A percentile compares a stretch with the other conserved stretches of the same genome.
Conservation (phyloP, 1,140 invertebrate genomes). For the Dendrolimus punctatus region DNA sequence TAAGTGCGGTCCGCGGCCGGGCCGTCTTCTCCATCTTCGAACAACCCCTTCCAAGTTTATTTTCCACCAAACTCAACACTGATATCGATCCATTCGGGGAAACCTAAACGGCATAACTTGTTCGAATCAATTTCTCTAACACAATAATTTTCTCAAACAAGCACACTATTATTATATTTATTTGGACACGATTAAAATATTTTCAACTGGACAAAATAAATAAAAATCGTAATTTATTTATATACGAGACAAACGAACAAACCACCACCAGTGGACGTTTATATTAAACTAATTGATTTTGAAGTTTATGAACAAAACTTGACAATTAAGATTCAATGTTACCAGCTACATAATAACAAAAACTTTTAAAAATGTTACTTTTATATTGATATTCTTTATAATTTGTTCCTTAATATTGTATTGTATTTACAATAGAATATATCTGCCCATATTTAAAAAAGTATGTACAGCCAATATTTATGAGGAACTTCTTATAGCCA, state of each 20-base stretch:
- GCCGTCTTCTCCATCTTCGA: conserved; percentile 63
- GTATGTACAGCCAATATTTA: too few relatives aligned
- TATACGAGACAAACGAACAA: conserved; percentile 29
- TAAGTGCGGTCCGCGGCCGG: conserved; percentile 68
- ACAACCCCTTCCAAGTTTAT: conserved; percentile 35
- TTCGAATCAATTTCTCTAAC: conserved; percentile 23
- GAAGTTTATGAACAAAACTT: conserved; percentile 13
- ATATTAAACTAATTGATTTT: conserved; percentile 51
- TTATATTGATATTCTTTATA: too few relatives aligned
- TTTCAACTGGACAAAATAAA: conserved; percentile 52
- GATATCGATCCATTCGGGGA: conserved; percentile 68
- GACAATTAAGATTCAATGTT: too few relatives aligned
- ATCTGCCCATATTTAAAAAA: too few relatives aligned
- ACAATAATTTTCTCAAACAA: conserved; percentile 13
- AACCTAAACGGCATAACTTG: conserved; percentile 55
- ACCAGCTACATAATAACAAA: too few relatives aligned
- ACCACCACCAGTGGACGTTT: conserved; percentile 49
- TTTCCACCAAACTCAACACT: conserved; percentile 46
- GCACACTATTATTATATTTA: conserved; percentile 25
- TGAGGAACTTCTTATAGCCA: too few relatives aligned
- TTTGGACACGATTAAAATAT: conserved; percentile 37
- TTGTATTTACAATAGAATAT: too few relatives aligned
- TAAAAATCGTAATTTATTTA: conserved; percentile 56
- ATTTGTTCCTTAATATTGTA: too few relatives aligned
- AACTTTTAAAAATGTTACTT: too few relatives aligned